A percentile compares a stretch with the other conserved stretches of the same genome.
Conservation (phyloP, 53 echinoderm and acorn worm genomes). For the Patiria pectinifera region DNA sequence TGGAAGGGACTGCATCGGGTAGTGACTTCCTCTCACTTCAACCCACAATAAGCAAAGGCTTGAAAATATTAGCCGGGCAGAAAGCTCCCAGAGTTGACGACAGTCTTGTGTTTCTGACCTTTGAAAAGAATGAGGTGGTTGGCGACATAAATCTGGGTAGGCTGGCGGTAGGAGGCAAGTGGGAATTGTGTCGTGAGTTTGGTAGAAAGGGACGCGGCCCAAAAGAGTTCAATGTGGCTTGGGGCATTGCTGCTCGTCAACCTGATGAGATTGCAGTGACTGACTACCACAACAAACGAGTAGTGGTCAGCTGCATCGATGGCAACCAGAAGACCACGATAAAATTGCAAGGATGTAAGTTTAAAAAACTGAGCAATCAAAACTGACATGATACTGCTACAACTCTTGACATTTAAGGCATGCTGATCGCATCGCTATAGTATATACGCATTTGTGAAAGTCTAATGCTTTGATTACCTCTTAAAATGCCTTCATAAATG, state of each 20-base stretch:
- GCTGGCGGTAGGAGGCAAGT: background rate
- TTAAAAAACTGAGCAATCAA: background rate
- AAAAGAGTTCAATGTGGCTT: conserved; percentile 3
- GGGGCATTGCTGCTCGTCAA: conserved; percentile 22
- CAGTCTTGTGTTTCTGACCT: background rate
- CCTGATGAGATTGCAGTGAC: conserved; percentile 45
- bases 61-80: background rate
- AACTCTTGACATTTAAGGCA: too few species aligned
- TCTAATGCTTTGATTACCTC: too few species aligned
- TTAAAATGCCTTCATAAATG: too few species aligned
- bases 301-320: background rate
- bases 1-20: background rate
- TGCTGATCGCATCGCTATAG: too few species aligned
- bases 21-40: conserved; percentile 10
- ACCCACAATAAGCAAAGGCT: background rate
- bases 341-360: background rate
- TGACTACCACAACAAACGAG: background rate
- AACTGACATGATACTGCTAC: too few species aligned
- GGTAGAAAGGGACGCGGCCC: background rate
- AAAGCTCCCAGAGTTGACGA: background rate
- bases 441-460: too few species aligned
- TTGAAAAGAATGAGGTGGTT: background rate
- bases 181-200: conserved; percentile 30
- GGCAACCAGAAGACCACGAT: background rate
- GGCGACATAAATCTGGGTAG: conserved; percentile 3